Evolutionary conservation across 2,888 invertebrate genomes (phyloP), one percentile per base, ranked within the genome.

Genomic region (Caenorhabditis zanzibari): DNA sequence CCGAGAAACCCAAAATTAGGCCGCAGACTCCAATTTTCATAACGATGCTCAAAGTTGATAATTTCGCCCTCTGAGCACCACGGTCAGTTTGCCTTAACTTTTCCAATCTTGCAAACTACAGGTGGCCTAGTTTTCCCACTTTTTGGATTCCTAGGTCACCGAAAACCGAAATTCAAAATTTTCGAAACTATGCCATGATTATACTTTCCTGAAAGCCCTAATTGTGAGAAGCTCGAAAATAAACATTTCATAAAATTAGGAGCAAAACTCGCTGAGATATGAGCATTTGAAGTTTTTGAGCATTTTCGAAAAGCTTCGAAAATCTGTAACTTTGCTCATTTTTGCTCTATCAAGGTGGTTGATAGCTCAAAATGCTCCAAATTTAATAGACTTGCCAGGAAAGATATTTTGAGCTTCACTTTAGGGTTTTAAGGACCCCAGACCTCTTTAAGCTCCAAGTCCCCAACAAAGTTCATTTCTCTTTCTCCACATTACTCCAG

Each of bases 401-500:
- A 38, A 38, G 10, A 38, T 38, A 32, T n/a, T n/a, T n/a, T n/a
- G n/a, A n/a, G n/a, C n/a, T 32, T 32, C 32, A 32, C 32, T 4
- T 6, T 7, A 32, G 4, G 4, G 32, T 32, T 32, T 32, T 32
- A 7, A 32, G 32, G 38, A 2, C 10, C 12, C 38, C 12, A 38
- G 2, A 6, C 38, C 6, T 12, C 38, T 38, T 38, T 4, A 32
- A 32, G 32, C 12, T 38, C 12, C 7, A 38, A 38, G 38, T 38
- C 38, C 38, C 38, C 38, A 2, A 2, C 38, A 38, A 47, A 47
- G 47, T n/a, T 47, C 47, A 47, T 5, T 4, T 47, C 19, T 24
- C 54, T 54, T 24, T 3, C 24, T 26, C 24, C 24, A 24, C 61
- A 41, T 38, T 61, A 59, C 61, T 38, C 44, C 63, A 44, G 63